A percentile compares a stretch with the other conserved stretches of the same genome.
Conservation (phyloP, 2,888 invertebrate species). For the Cryptus armator region DNA sequence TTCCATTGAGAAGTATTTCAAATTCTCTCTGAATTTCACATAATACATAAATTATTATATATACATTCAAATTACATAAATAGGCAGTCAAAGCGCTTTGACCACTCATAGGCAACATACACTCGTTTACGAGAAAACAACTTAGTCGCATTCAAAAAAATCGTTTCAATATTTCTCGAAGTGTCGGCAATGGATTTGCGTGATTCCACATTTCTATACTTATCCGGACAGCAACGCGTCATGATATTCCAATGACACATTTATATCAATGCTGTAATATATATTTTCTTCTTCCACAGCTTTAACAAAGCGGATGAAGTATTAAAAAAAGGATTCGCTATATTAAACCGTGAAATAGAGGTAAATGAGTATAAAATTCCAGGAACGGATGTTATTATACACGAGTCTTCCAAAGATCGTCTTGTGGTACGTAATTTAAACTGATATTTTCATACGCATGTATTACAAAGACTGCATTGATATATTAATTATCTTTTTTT, state of each 20-base stretch:
- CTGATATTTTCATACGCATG: background rate
- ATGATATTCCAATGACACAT: background rate
- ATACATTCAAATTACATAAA: too few species aligned
- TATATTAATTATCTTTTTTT: constrained; percentile 37
- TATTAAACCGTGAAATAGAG: constrained; percentile 59
- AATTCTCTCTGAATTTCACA: too few species aligned
- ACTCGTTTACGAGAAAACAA: too few species aligned
- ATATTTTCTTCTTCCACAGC: constrained; percentile 61
- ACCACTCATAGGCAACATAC: too few species aligned
- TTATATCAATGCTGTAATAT: background rate
- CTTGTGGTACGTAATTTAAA: constrained; percentile 67
- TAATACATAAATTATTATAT: too few species aligned
- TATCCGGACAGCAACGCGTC: too few species aligned
- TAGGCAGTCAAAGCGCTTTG: too few species aligned
- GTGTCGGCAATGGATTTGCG: too few species aligned
- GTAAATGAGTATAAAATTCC: constrained; percentile 73
- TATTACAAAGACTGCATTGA: background rate
- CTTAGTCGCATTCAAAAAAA: background rate
- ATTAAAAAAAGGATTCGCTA: constrained; percentile 67
- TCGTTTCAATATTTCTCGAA: too few species aligned
- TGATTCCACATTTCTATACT: too few species aligned
- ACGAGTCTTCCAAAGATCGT: constrained; percentile 69
- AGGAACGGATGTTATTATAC: constrained; percentile 70
- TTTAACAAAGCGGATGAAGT: constrained; percentile 72
- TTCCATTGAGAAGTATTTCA: too few species aligned